phyloP scores from a whole-genome alignment of 2,888 invertebrate species.

The Oegoconia quadripuncta region DNA sequence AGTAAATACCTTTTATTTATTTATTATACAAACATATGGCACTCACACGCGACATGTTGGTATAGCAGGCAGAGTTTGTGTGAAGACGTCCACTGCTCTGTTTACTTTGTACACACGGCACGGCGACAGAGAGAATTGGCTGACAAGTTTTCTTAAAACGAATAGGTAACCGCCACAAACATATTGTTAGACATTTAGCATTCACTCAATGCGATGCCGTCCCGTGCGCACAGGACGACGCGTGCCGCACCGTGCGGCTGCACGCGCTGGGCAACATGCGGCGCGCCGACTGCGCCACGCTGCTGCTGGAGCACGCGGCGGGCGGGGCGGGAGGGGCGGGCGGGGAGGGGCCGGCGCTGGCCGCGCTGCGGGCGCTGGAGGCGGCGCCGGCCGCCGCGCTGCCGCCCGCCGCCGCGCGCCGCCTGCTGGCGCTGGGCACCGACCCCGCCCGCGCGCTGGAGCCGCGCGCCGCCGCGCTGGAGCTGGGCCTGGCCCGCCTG shows the following conservation, averaged over 20 bases:
- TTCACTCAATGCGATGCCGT: too few relatives aligned
- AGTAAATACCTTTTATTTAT: too few relatives aligned
- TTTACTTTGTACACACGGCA: too few relatives aligned
- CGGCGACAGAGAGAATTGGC: too few relatives aligned
- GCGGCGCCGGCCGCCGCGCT: slow-evolving; percentile 13
- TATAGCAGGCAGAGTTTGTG: too few relatives aligned
- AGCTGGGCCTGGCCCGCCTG: slow-evolving; percentile 31
- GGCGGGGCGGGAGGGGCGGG: slow-evolving; percentile 15
- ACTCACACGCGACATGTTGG: too few relatives aligned
- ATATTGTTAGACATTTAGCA: too few relatives aligned
- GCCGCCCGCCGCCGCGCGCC: slow-evolving; percentile 8
- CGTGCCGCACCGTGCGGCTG: slow-evolving; percentile 34
- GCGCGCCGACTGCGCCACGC: slow-evolving; percentile 34
- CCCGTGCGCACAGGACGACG: slow-evolving; percentile 31
- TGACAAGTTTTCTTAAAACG: too few relatives aligned
- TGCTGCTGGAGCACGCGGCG: slow-evolving; percentile 40
- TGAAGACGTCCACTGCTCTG: too few relatives aligned
- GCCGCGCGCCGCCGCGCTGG: slow-evolving; percentile 46
- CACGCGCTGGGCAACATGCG: slow-evolving; percentile 50
- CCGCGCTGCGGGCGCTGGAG: slow-evolving; percentile 23
- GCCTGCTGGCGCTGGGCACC: slow-evolving; percentile 13
- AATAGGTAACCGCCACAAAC: too few relatives aligned
- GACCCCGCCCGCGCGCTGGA: slow-evolving; percentile 26
- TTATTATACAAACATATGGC: too few relatives aligned
- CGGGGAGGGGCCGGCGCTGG: slow-evolving; percentile 30